phyloP scores from a whole-genome alignment of 2,888 invertebrate genomes.

The Abscondita cerata region DNA sequence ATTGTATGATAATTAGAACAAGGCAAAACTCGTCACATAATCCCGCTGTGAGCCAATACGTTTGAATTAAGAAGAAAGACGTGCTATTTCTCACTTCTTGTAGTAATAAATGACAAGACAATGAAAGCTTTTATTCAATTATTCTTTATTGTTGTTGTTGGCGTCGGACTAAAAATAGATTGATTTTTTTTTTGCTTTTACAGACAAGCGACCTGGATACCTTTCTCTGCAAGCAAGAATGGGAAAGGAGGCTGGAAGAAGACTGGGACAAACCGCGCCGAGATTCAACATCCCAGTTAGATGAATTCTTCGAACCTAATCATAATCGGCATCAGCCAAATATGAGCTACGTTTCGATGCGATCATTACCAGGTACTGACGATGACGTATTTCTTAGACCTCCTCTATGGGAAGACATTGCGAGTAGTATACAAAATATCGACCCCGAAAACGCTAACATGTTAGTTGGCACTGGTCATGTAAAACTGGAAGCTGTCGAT shows the following conservation, averaged over 20 bases:
- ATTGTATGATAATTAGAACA: conserved; percentile 56
- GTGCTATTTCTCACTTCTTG: conserved; percentile 46
- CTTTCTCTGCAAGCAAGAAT: conserved; percentile 79
- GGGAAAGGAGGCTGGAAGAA: conserved; percentile 71
- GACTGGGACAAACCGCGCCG: conserved; percentile 64
- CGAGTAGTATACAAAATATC: conserved; percentile 87
- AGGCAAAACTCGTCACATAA: conserved; percentile 47
- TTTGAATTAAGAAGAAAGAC: conserved; percentile 27
- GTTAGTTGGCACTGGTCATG: conserved; percentile 78
- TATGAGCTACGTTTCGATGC: conserved; percentile 64
- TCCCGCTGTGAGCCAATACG: conserved; percentile 39
- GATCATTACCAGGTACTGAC: conserved; percentile 65
- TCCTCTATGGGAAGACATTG: conserved; percentile 91
- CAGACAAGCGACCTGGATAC: conserved; percentile 83
- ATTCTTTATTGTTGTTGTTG: conserved; percentile 14
- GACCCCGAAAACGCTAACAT: conserved; percentile 91
- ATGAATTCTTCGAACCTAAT: conserved; percentile 69
- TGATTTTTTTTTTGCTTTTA: conserved; percentile 46
- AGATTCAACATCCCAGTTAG: conserved; percentile 68
- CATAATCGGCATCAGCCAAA: conserved; percentile 40
- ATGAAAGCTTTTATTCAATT: conserved; percentile 20
- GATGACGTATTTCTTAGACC: conserved; percentile 89
- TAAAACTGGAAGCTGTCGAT: conserved; percentile 81
- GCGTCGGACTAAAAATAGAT: not conserved
- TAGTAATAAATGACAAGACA: conserved; percentile 45